phyloP scores from a whole-genome alignment of 2,113 vertebrate species.

The Okapia johnstoni region DNA sequence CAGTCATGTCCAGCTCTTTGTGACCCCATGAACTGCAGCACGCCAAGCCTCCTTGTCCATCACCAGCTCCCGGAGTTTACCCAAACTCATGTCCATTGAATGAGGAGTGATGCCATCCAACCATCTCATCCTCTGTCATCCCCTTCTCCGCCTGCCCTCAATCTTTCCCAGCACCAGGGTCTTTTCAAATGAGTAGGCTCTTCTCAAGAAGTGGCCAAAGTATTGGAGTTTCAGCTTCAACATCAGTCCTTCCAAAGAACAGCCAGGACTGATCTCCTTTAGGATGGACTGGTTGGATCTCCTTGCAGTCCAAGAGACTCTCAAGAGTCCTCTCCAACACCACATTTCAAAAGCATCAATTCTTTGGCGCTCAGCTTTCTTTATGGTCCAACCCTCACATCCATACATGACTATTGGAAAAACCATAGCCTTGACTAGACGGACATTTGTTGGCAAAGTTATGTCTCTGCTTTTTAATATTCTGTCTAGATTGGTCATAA shows the following conservation, averaged over 20 bases:
- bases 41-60: not conserved
- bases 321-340: not conserved
- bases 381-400: no score
- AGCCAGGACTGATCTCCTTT: not conserved
- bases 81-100: not conserved
- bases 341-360: no score
- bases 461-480: not conserved
- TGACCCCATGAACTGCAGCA: not conserved
- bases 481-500: not conserved
- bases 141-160: not conserved
- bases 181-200: not conserved
- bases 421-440: not conserved
- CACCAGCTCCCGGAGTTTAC: not conserved
- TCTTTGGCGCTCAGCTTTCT: rapidly evolving
- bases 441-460: not conserved
- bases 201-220: not conserved
- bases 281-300: not conserved
- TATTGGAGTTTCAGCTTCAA: not conserved
- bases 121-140: not conserved
- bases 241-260: not conserved
- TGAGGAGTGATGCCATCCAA: not conserved
- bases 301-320: not conserved
- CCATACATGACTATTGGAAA: no score
- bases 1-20: not conserved
- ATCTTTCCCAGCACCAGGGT: not conserved